Percentiles rank a stretch among this genome's conserved stretches.
Conservation (phyloP, 1,140 invertebrate species). For the Mercenaria mercenaria region DNA sequence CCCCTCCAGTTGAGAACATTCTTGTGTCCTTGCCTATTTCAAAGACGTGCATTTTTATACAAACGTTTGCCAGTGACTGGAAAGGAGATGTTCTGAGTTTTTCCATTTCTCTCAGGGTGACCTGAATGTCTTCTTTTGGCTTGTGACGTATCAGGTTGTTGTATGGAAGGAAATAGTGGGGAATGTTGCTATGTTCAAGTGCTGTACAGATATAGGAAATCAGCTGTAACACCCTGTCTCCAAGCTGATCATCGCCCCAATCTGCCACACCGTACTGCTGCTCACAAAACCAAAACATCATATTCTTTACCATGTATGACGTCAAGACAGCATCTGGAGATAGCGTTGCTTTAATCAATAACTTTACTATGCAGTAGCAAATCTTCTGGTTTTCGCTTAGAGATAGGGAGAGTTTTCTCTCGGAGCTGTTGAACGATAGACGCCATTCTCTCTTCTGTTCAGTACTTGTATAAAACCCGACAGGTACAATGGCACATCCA, state of each 20-base stretch:
- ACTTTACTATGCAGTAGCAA: conserved; percentile 56
- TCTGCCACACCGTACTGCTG: conserved; percentile 43
- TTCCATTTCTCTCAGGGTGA: conserved; percentile 18
- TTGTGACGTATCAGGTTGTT: conserved; percentile 61
- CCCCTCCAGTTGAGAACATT: conserved; percentile 2
- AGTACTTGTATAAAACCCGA: conserved; percentile 36
- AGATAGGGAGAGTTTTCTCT: conserved; percentile 44
- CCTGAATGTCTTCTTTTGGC: background rate
- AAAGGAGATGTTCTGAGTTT: conserved; percentile 5
- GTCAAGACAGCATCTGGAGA: conserved; percentile 34
- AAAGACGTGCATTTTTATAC: conserved; percentile 32
- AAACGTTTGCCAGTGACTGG: conserved; percentile 12
- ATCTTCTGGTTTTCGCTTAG: conserved; percentile 27
- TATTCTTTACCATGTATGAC: conserved; percentile 66
- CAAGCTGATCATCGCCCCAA: conserved; percentile 11
- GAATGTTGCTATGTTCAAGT: conserved; percentile 28
- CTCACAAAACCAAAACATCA: conserved; percentile 68
- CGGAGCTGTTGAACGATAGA: conserved; percentile 52
- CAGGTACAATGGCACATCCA: conserved; percentile 52
- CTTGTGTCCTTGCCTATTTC: background rate
- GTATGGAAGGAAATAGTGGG: conserved; percentile 55
- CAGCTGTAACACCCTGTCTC: conserved; percentile 49
- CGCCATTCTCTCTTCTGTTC: conserved; percentile 57
- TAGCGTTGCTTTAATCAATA: conserved; percentile 55
- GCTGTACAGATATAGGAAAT: conserved; percentile 48